Evolutionary conservation across 2,113 vertebrate species (phyloP), one percentile per base, ranked within the genome.

Genomic region (Oceanodroma tethys): DNA sequence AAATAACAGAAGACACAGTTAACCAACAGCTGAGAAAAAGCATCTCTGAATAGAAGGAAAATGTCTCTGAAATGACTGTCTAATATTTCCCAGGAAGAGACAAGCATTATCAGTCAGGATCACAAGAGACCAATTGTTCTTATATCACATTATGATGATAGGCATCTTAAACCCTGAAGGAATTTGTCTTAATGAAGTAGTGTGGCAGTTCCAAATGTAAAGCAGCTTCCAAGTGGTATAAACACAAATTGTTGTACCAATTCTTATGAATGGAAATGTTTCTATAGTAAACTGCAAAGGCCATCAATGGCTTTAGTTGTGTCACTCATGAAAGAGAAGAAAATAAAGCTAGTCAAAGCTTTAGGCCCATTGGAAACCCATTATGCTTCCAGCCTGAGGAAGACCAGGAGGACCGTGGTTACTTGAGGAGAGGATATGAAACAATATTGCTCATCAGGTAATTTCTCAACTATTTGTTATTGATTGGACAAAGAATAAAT

Each of bases 81-180:
- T 88, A 68, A 74, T 26, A 52, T 81, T 82, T 94, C 50, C 10
- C 7, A 65, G 75, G 43, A 95, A 94, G 66, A 95, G 68, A 56
- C n/a, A 78, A 81, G 22, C 2, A 1, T 78, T 90, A 55, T 55
- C 48, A 87, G 53, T 58, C 48, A 72, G 47, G 89, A 81, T 88
- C 78, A 86, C 47, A 58, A 63, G 38, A 93, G 63, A 90, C 50
- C 70, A 70, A n/a, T 95, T 96, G 62, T 96, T 96, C 68, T 82
- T 63, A 29, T 11, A 16, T 55, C 66, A 58, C 63, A 59, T 86
- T 50, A 56, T 72, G 32, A 71, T 75, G 86, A 62, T 29, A 76
- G 92, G 40, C 70, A 75, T 85, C 65, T 86, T 60, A 43, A 83
- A 74, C 66, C 43, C 43, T 38, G 25, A 60, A 92, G 65, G 76